Percentiles rank a stretch among this genome's conserved stretches.
Evolutionary conservation across 2,113 vertebrate species (phyloP).

Genomic region (Lipophrys pholis): DNA sequence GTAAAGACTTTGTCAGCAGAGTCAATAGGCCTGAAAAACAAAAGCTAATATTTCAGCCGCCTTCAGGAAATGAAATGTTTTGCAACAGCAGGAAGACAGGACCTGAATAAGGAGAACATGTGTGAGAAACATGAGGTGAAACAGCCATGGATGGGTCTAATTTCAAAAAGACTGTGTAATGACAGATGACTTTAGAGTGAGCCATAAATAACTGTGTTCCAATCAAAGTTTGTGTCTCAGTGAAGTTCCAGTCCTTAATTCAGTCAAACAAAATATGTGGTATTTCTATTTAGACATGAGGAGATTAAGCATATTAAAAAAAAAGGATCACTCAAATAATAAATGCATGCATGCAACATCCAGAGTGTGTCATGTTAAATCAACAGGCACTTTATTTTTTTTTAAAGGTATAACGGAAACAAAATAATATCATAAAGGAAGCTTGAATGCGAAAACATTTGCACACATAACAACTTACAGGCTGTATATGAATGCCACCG

Average conservation of each 20-base stretch:
- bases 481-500: too few relatives aligned
- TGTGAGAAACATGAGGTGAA: conserved; percentile 49
- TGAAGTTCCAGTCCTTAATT: background rate
- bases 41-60: conserved; percentile 69
- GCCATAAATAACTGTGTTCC: conserved; percentile 1
- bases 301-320: too few relatives aligned
- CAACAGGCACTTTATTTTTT: background rate
- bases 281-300: too few relatives aligned
- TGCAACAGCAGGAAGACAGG: conserved; percentile 67
- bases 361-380: background rate
- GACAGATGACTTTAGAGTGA: conserved; percentile 16
- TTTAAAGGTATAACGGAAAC: too few relatives aligned
- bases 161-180: conserved; percentile 37
- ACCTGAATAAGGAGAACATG: conserved; percentile 51
- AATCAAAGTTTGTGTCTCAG: conserved; percentile 6
- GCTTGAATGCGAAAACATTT: too few relatives aligned
- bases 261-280: background rate
- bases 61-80: conserved; percentile 78
- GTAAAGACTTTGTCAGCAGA: conserved; percentile 69
- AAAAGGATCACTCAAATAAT: too few relatives aligned
- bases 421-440: too few relatives aligned
- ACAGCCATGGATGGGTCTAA: conserved; percentile 33
- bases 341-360: background rate
- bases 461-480: too few relatives aligned
- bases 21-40: conserved; percentile 67